Conservation (phyloP, 1,140 invertebrate species). For the Varroa destructor region DNA sequence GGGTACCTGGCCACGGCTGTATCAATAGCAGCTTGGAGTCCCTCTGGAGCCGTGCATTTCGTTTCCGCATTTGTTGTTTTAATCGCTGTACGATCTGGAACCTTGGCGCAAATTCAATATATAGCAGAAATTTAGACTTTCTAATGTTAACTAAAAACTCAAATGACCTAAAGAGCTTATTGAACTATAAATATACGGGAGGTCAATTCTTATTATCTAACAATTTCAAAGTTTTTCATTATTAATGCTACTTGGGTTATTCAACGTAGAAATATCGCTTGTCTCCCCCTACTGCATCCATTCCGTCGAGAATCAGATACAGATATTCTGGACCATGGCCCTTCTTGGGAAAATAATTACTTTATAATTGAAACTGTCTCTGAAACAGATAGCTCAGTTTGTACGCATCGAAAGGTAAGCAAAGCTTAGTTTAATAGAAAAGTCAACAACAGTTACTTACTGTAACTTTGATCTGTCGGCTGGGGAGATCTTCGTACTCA, state of each 20-base stretch:
- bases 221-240: neutral
- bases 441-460: conserved; percentile 44
- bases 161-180: neutral
- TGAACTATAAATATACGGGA: neutral
- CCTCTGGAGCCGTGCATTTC: conserved; percentile 57
- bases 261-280: neutral
- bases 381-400: too few species aligned
- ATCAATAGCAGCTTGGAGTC: conserved; percentile 70
- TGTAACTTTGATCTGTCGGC: conserved; percentile 69
- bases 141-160: neutral
- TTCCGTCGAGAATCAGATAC: too few species aligned
- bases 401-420: too few species aligned
- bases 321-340: too few species aligned
- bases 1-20: conserved; percentile 52
- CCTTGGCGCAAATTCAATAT: conserved; percentile 31
- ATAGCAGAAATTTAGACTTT: neutral
- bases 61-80: conserved; percentile 73
- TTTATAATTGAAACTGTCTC: too few species aligned
- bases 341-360: too few species aligned
- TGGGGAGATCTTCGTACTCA: conserved; percentile 72
- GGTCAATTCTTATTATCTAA: neutral
- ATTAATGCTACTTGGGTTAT: neutral
- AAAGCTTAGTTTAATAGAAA: too few species aligned
- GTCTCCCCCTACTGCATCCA: neutral
- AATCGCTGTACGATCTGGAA: conserved; percentile 61